Percentiles rank a stretch among this genome's conserved stretches.
Evolutionary conservation across 2,888 invertebrate species (phyloP).

Genomic region (Galerucella pusilla): DNA sequence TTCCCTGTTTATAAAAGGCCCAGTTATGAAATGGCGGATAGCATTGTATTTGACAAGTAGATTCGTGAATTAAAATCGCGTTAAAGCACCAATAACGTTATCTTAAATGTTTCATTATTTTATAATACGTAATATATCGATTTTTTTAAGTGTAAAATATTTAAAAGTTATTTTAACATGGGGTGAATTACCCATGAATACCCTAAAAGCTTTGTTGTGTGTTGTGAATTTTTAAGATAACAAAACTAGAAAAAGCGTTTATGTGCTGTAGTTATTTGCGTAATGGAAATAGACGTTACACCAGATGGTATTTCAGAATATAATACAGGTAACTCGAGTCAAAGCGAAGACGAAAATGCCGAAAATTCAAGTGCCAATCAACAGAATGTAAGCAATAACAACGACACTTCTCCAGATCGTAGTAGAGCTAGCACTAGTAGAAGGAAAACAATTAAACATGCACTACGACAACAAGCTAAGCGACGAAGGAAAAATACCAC

Average conservation of each 20-base stretch:
- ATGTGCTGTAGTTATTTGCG: conserved; percentile 53
- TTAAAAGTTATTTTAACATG: conserved; percentile 51
- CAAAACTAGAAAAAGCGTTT: conserved; percentile 47
- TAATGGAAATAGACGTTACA: conserved; percentile 66
- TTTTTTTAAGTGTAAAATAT: conserved; percentile 46
- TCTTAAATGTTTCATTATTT: conserved; percentile 48
- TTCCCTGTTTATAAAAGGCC: conserved; percentile 59
- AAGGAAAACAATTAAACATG: conserved; percentile 80
- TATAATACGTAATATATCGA: conserved; percentile 46
- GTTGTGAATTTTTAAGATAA: conserved; percentile 45
- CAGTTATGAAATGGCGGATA: conserved; percentile 65
- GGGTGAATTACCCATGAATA: conserved; percentile 55
- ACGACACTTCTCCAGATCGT: conserved; percentile 50
- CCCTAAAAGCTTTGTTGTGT: conserved; percentile 50
- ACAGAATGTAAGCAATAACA: conserved; percentile 42
- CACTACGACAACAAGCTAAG: conserved; percentile 80
- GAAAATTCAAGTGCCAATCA: conserved; percentile 46
- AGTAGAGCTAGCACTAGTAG: conserved; percentile 63
- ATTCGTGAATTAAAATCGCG: conserved; percentile 50
- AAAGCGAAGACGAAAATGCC: conserved; percentile 53
- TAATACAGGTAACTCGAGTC: conserved; percentile 55
- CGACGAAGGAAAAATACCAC: conserved; percentile 83
- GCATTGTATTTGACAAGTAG: conserved; percentile 60
- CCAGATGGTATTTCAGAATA: conserved; percentile 59
- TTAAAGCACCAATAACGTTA: conserved; percentile 42